A percentile compares a stretch with the other conserved stretches of the same genome.
phyloP scores from a whole-genome alignment of 2,888 invertebrate genomes.

The Drosophila ochracea region DNA sequence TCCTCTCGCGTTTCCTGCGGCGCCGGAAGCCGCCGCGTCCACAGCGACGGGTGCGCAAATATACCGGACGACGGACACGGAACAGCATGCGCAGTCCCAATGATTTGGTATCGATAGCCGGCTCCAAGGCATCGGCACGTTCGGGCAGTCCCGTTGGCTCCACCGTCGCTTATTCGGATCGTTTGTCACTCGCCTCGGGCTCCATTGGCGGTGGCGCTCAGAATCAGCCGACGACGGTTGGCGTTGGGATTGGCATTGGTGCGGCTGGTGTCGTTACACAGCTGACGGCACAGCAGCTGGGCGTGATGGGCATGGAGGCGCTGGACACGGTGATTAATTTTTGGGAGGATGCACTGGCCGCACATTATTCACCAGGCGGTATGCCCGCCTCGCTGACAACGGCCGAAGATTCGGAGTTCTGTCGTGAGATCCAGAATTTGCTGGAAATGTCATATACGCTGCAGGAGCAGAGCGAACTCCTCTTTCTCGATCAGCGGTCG shows the following conservation, averaged over 20 bases:
- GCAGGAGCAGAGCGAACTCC: constrained; percentile 94
- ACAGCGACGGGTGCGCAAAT: constrained; percentile 87
- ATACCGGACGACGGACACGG: constrained; percentile 86
- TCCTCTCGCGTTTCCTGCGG: constrained; percentile 92
- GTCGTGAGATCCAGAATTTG: constrained; percentile 91
- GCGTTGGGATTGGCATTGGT: constrained; percentile 1
- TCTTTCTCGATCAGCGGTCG: constrained; percentile 95
- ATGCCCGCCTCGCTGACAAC: constrained; percentile 89
- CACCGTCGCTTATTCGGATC: constrained; percentile 88
- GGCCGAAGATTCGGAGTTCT: constrained; percentile 94
- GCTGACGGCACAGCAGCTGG: constrained; percentile 94
- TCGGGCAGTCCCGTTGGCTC: constrained; percentile 88
- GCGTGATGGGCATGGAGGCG: constrained; percentile 97
- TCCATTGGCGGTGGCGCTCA: constrained; percentile 87
- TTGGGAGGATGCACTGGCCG: constrained; percentile 97
- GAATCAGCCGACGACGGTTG: constrained; percentile 24
- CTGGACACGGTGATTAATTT: constrained; percentile 95
- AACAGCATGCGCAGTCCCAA: constrained; percentile 89
- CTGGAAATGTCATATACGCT: constrained; percentile 94
- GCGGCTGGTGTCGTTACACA: constrained; percentile 84
- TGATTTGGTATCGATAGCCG: constrained; percentile 89
- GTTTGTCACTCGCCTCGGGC: constrained; percentile 89
- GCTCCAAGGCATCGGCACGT: constrained; percentile 88
- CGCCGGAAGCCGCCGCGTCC: constrained; percentile 89
- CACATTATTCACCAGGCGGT: constrained; percentile 87